phyloP scores from a whole-genome alignment of 2,797 vertebrate genomes.

The Chelmon rostratus region DNA sequence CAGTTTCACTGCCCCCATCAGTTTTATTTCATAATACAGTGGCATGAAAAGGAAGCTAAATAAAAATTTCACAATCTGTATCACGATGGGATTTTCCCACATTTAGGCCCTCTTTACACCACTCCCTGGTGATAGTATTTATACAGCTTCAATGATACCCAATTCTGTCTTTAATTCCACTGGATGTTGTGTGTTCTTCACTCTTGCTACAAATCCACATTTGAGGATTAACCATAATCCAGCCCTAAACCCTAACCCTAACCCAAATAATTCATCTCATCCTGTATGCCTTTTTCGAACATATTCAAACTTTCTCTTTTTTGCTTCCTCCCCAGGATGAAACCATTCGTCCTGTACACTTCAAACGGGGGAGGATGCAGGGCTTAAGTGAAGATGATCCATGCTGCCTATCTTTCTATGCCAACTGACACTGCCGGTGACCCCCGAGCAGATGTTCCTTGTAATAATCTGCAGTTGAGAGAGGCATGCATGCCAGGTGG shows the following conservation, averaged over 20 bases:
- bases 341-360: slow-evolving; percentile 64
- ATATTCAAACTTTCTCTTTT: slow-evolving; percentile 58
- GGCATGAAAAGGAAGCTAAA: slow-evolving; percentile 23
- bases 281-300: slow-evolving; percentile 56
- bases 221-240: slow-evolving; percentile 66
- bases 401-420: slow-evolving; percentile 76
- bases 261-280: slow-evolving; percentile 57
- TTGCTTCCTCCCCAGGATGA: slow-evolving; percentile 36
- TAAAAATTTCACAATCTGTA: slow-evolving; percentile 16
- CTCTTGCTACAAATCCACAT: slow-evolving; percentile 58
- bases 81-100: slow-evolving; percentile 22
- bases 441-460: slow-evolving; percentile 89
- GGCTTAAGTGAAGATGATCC: slow-evolving; percentile 83
- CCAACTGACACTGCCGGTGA: slow-evolving; percentile 86
- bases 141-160: slow-evolving; percentile 30
- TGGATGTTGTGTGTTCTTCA: slow-evolving; percentile 50
- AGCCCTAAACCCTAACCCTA: slow-evolving; percentile 37
- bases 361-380: slow-evolving; percentile 70
- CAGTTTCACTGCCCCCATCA: slow-evolving; percentile 27
- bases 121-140: slow-evolving; percentile 21
- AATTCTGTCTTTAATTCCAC: slow-evolving; percentile 31
- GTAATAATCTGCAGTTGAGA: slow-evolving; percentile 89
- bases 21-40: slow-evolving; percentile 39
- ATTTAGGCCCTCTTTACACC: slow-evolving; percentile 15
- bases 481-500: slow-evolving; percentile 87